Conservation (phyloP, 2,113 vertebrate species). For the Crotalus tigris region DNA sequence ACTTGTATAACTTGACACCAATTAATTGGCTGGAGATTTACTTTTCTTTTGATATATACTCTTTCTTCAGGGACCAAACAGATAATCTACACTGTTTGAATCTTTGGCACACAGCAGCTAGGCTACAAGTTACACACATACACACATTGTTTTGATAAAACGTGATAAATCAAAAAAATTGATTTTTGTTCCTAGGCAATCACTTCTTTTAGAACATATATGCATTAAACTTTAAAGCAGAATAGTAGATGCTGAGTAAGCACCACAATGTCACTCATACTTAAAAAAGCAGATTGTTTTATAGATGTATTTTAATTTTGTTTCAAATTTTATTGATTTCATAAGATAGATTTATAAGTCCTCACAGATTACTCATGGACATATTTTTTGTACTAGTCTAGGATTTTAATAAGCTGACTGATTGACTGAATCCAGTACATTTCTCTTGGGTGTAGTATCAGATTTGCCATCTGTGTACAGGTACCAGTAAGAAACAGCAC, state of each 20-base stretch:
- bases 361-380: not conserved
- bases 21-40: constrained; percentile 15
- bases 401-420: not conserved
- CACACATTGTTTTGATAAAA: not conserved
- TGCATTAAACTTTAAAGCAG: constrained; percentile 5
- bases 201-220: not conserved
- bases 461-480: constrained; percentile 10
- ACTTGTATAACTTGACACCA: constrained; percentile 9
- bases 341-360: not conserved
- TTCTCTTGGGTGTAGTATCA: constrained; percentile 15
- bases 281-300: not conserved
- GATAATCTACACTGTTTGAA: not conserved
- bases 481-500: not conserved
- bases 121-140: not conserved
- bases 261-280: not conserved
- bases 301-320: not conserved
- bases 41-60: not conserved
- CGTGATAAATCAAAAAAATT: not conserved
- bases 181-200: not conserved
- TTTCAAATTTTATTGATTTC: not conserved
- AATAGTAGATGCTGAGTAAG: not conserved
- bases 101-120: constrained; percentile 3
- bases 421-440: not conserved
- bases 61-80: not conserved
- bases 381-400: not conserved